phyloP scores from a whole-genome alignment of 1,140 invertebrate species.

The Zaprionus capensis region DNA sequence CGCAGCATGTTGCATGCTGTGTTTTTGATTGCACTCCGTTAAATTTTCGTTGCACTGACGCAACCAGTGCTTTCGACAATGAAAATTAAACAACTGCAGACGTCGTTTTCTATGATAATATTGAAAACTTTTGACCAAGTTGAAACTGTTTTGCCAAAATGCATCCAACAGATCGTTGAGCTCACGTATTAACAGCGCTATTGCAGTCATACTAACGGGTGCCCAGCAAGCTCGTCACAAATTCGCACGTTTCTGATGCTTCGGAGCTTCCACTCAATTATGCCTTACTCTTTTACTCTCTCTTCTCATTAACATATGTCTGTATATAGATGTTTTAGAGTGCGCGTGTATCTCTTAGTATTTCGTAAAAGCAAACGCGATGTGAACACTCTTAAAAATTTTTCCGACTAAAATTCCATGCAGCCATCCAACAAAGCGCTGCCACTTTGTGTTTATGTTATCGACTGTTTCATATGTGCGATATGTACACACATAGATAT shows the following conservation, averaged over 20 bases:
- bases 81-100: slow-evolving; percentile 59
- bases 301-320: slow-evolving; percentile 9
- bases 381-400: slow-evolving; percentile 10
- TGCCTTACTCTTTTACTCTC: slow-evolving; percentile 15
- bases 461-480: slow-evolving; percentile 18
- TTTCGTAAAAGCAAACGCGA: slow-evolving; percentile 2
- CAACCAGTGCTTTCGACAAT: slow-evolving; percentile 66
- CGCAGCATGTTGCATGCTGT: slow-evolving; percentile 46
- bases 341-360: slow-evolving; percentile 3
- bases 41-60: slow-evolving; percentile 34
- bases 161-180: slow-evolving; percentile 74
- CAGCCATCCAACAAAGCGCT: slow-evolving; percentile 8
- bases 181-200: slow-evolving; percentile 67
- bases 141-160: slow-evolving; percentile 65
- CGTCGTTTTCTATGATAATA: slow-evolving; percentile 65
- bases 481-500: neutral
- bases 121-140: slow-evolving; percentile 55
- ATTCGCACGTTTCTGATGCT: slow-evolving; percentile 42
- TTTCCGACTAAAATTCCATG: neutral
- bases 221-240: slow-evolving; percentile 25
- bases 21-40: neutral
- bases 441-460: slow-evolving; percentile 31
- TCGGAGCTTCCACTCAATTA: slow-evolving; percentile 27
- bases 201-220: slow-evolving; percentile 76
- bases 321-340: neutral